Base-by-base conservation (phyloP, 2,797 vertebrate species). In the Ataeniobius toweri region DNA sequence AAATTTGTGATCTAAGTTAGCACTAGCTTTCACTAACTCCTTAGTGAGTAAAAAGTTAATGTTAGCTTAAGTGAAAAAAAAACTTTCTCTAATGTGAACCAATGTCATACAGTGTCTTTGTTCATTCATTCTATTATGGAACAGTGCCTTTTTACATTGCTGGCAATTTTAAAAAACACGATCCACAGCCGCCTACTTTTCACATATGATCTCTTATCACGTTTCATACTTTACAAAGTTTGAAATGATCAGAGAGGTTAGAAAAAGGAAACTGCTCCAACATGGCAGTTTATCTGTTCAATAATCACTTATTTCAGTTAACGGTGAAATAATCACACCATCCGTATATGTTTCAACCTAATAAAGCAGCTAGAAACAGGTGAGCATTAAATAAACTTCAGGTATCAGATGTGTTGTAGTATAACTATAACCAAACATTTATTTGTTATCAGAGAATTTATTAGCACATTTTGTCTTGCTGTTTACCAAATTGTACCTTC, bases 101-200 rank as follows among this genome's bases (percentile, higher is more conserved):
- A n/a, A 9, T 9, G 1, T 65, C 31, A 41, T 41, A 14, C 24
- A 68, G 10, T 31, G 26, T 61, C 50, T 75, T 69, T 67, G 75
- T 71, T 41, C 67, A 53, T 76, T 73, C 31, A 83, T 58, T 75
- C 72, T 73, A 58, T 46, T 31, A 61, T 78, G 67, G 81, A 88
- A 80, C 77, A 86, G 92, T 92, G 93, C 93, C 93, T 93, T 93
- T 82, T 80, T 46, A 71, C 72, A 53, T 39, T 76, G 36, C n/a
- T n/a, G 31, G 12, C 77, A 59, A 83, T 31, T 84, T 79, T 79
- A 0, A 59, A 53, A 63, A 76, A 31, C 6, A 79, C 51, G 46
- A 71, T 58, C 1, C 70, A 63, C 36, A 65, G 22, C 4, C 39
- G 67, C 18, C 6, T 22, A 0, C 39, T 68, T 83, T 77, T 70